Base-by-base conservation (phyloP, 2,113 vertebrate species). In the Chaetorhynchus papuensis region DNA sequence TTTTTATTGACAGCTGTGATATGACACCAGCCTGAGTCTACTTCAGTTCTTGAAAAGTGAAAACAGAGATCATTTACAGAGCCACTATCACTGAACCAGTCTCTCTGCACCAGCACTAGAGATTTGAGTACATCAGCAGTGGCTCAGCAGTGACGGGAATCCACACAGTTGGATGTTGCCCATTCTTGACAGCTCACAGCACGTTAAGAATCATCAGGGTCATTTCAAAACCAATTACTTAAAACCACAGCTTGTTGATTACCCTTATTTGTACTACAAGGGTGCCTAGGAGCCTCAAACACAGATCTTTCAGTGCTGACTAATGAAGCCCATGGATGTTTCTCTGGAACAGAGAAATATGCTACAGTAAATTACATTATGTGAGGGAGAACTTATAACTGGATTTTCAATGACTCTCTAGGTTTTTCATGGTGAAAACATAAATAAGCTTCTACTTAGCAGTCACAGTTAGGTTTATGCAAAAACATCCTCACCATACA, bases 1-100 rank as follows among this genome's bases (percentile, higher is more conserved):
- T 44, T 93, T 91, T 95, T 92, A 91, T 80, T 78, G 93, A 97
- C 8, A 28, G 76, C 71, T 94, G 24, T 85, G 49, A 91, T 71
- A 82, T 35, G 75, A 91, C 52, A 65, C n/a, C 79, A 79, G 61
- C 16, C 53, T 50, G 16, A 96, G 76, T 41, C 39, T 35, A 35
- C 54, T 89, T 70, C 28, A 28, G 28, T 61, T 76, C 49, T 87
- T 50, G 31, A 37, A 84, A 94, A 92, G 89, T 64, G n/a, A 65
- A 45, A 27, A 57, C 60, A 94, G 79, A 65, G 83, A 89, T 33
- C 1, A 0, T 91, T 92, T 74, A 82, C 50, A 93, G 56, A 56
- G 61, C 42, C 69, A 64, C 44, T 75, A 63, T 30, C 65, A 74
- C 42, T 72, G 76, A 81, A 56, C 74, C n/a, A 45, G 39, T 50